Evolutionary conservation across 1,140 invertebrate genomes (phyloP).

Genomic region (Sitodiplosis mosellana): DNA sequence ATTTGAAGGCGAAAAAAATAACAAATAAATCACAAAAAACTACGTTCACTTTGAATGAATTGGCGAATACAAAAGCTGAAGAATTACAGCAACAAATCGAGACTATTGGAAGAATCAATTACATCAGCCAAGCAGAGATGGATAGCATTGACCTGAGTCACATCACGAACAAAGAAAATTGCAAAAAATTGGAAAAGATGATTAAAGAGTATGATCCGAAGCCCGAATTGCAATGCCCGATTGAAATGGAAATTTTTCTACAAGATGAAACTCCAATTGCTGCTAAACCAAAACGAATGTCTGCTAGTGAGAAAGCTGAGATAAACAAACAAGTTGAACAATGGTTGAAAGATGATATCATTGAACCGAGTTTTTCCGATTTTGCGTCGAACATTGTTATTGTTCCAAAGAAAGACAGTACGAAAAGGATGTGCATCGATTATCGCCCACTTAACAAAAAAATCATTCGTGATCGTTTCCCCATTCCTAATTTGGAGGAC

Average conservation of each 20-base stretch:
- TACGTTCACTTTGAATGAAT: too few relatives aligned
- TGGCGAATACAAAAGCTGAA: too few relatives aligned
- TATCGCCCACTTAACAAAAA: slow-evolving; percentile 11
- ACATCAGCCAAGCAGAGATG: background rate
- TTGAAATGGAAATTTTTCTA: slow-evolving; percentile 7
- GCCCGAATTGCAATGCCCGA: slow-evolving; percentile 2
- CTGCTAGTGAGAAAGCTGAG: slow-evolving; percentile 11
- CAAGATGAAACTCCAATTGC: slow-evolving; percentile 11
- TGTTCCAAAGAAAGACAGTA: slow-evolving; percentile 13
- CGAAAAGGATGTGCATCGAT: slow-evolving; percentile 10
- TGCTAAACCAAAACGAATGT: slow-evolving; percentile 13
- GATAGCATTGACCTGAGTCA: background rate
- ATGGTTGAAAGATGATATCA: slow-evolving; percentile 15
- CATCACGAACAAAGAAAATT: background rate
- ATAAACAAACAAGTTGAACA: slow-evolving; percentile 15
- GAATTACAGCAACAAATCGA: background rate
- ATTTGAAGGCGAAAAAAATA: background rate
- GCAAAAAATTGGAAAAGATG: background rate
- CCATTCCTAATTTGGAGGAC: slow-evolving; percentile 16
- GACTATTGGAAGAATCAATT: background rate
- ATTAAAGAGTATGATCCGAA: background rate
- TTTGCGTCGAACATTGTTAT: slow-evolving; percentile 13
- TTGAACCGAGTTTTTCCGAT: slow-evolving; percentile 10
- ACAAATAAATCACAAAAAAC: too few relatives aligned
- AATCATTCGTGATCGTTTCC: slow-evolving; percentile 11